phyloP scores from a whole-genome alignment of 2,888 invertebrate species.

The Cheilosia impressa region DNA sequence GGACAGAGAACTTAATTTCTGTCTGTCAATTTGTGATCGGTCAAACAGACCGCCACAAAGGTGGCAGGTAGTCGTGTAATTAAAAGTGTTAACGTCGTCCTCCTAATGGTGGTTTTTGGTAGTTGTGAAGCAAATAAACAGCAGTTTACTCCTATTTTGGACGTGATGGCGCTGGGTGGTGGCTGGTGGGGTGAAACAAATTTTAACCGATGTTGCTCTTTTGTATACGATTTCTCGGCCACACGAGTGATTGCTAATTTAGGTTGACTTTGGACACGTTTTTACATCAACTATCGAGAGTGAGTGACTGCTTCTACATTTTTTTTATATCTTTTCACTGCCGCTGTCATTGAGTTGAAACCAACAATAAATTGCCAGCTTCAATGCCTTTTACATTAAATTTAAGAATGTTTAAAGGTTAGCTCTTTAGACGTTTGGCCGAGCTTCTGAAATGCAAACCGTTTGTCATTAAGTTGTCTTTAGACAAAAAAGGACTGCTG shows the following conservation, averaged over 20 bases:
- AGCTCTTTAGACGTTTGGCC: too few relatives aligned
- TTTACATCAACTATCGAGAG: background rate
- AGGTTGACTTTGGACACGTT: background rate
- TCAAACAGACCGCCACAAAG: background rate
- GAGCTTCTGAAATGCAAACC: too few relatives aligned
- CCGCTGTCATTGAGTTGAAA: too few relatives aligned
- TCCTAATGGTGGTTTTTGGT: background rate
- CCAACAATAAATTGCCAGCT: too few relatives aligned
- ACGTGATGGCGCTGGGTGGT: background rate
- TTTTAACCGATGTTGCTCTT: background rate
- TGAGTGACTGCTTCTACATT: background rate
- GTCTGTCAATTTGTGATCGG: background rate
- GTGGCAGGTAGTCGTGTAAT: background rate
- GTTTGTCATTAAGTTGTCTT: too few relatives aligned
- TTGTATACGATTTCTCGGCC: background rate
- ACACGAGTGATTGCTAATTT: constrained; percentile 3
- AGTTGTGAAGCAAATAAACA: background rate
- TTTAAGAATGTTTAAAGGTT: too few relatives aligned
- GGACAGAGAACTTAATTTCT: background rate
- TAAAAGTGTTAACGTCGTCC: constrained; percentile 23
- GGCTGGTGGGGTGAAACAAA: background rate
- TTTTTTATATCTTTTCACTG: too few relatives aligned
- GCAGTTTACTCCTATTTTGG: too few relatives aligned
- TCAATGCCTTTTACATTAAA: too few relatives aligned
- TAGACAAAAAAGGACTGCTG: too few relatives aligned